phyloP scores from a whole-genome alignment of 2,888 invertebrate genomes.

The Euzophera pinguis region DNA sequence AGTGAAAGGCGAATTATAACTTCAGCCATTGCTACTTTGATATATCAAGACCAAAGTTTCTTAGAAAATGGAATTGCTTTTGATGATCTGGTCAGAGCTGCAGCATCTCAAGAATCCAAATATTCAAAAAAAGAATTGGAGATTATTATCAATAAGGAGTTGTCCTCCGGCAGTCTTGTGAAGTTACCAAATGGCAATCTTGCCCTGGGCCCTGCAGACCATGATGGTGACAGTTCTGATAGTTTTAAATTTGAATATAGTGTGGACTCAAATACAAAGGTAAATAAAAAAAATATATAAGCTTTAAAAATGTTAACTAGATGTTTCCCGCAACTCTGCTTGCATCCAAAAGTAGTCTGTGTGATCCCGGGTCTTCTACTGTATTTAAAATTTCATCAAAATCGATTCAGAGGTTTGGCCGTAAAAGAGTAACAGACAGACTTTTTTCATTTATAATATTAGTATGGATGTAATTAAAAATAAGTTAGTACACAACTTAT shows the following conservation, averaged over 20 bases:
- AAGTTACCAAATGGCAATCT: constrained; percentile 84
- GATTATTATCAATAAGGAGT: constrained; percentile 84
- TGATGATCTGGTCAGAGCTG: constrained; percentile 82
- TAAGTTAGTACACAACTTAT: no score
- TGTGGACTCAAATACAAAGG: constrained; percentile 66
- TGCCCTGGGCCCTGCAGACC: constrained; percentile 82
- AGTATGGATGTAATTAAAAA: no score
- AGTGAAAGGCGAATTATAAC: constrained; percentile 80
- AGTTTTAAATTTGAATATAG: constrained; percentile 71
- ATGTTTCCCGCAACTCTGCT: no score
- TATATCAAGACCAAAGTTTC: constrained; percentile 85
- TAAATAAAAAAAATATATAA: constrained; percentile 21
- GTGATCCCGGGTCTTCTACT: no score
- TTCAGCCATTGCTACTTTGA: constrained; percentile 85
- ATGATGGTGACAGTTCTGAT: constrained; percentile 78
- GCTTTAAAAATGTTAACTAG: no score
- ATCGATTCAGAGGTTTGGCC: no score
- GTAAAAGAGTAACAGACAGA: no score
- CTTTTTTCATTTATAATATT: no score
- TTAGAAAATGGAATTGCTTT: constrained; percentile 86
- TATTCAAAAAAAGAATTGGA: constrained; percentile 82
- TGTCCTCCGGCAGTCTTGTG: constrained; percentile 83
- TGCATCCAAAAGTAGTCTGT: no score
- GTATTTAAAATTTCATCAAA: no score
- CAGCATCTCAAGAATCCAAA: constrained; percentile 82